Evolutionary conservation across 2,888 invertebrate genomes (phyloP).

Genomic region (Ormyrus pomaceus): DNA sequence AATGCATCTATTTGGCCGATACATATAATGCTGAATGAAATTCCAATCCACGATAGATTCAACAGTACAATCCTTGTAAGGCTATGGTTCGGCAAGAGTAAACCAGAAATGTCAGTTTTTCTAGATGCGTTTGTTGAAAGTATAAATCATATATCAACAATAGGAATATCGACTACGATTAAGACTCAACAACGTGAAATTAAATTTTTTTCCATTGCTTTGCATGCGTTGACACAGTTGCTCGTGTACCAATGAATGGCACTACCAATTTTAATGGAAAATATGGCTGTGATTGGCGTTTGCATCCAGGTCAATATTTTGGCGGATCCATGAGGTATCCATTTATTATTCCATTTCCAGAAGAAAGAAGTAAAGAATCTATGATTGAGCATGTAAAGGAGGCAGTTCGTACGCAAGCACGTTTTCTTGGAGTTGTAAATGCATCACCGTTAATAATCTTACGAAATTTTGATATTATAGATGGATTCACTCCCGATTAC

Average conservation of each 20-base stretch:
- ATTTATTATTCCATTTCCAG: not conserved
- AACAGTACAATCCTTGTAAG: not conserved
- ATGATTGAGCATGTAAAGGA: not conserved
- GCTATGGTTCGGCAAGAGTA: conserved; percentile 4
- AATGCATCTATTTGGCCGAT: conserved; percentile 32
- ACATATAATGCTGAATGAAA: conserved; percentile 18
- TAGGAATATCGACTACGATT: conserved; percentile 5
- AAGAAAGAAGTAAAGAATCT: not conserved
- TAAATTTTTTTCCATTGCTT: not conserved
- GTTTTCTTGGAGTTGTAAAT: conserved; percentile 41
- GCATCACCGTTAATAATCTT: conserved; percentile 40
- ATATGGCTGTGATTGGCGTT: conserved; percentile 23
- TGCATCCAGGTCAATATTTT: conserved; percentile 16
- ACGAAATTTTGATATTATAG: conserved; percentile 38
- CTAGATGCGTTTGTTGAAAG: conserved; percentile 3
- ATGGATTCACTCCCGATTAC: conserved; percentile 44
- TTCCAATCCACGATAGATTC: not conserved
- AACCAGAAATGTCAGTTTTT: conserved; percentile 17
- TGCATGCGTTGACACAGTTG: conserved; percentile 10
- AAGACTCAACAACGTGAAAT: not conserved
- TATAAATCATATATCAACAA: conserved; percentile 3
- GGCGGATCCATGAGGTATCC: conserved; percentile 18
- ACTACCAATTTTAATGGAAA: too few species aligned
- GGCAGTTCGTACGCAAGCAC: not conserved
- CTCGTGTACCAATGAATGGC: not conserved